Conservation (phyloP, 2,797 vertebrate species). For the Thaleichthys pacificus region DNA sequence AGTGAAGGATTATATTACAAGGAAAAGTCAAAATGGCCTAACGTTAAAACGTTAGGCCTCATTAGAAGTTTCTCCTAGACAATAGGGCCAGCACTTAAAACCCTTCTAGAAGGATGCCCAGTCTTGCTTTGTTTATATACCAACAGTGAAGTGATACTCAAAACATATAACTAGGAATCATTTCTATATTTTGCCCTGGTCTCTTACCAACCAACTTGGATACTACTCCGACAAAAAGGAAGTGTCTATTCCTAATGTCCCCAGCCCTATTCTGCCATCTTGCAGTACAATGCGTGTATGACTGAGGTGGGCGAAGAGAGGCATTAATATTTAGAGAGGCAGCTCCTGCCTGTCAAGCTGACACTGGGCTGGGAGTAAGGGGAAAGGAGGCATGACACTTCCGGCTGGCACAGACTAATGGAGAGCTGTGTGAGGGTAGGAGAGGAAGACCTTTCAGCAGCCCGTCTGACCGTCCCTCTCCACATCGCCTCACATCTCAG, state of each 20-base stretch:
- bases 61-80: slow-evolving; percentile 7
- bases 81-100: no score
- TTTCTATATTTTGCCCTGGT: neutral
- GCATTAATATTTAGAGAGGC: slow-evolving; percentile 27
- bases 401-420: slow-evolving; percentile 7
- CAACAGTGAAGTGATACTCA: neutral
- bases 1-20: slow-evolving; percentile 16
- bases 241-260: neutral
- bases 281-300: neutral
- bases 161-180: neutral
- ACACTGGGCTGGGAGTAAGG: slow-evolving; percentile 11
- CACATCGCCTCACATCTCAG: neutral
- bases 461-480: neutral
- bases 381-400: neutral
- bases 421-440: slow-evolving; percentile 4
- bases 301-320: neutral
- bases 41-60: slow-evolving; percentile 5
- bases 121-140: no score
- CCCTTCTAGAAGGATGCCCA: no score
- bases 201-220: no score
- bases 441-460: neutral
- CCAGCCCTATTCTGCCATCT: neutral
- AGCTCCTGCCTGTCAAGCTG: slow-evolving; percentile 24
- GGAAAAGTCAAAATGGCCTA: slow-evolving; percentile 18
- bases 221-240: neutral